Evolutionary conservation across 2,888 invertebrate species (phyloP).

Genomic region (Trissolcus japonicus): DNA sequence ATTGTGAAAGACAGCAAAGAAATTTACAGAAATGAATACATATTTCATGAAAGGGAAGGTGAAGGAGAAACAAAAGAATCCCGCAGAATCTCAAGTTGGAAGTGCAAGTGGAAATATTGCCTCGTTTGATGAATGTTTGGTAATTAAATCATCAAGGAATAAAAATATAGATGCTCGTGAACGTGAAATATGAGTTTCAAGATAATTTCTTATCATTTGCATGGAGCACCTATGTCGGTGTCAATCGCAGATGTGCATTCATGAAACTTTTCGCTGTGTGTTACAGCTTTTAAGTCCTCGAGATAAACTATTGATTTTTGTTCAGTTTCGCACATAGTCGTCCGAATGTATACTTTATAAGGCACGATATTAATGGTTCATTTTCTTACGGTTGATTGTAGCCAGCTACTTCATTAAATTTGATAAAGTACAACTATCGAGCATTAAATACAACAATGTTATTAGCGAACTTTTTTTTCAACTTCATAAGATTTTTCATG

Average conservation of each 20-base stretch:
- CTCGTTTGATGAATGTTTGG: too few relatives aligned
- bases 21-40: too few relatives aligned
- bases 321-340: constrained; percentile 23
- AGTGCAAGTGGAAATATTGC: too few relatives aligned
- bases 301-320: constrained; percentile 52
- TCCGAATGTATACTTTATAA: constrained; percentile 44
- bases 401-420: constrained; percentile 35
- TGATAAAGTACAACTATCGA: constrained; percentile 21
- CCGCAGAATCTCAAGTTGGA: too few relatives aligned
- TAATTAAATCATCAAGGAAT: too few relatives aligned
- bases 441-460: constrained; percentile 18
- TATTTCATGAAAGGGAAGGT: not conserved
- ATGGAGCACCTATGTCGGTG: constrained; percentile 39
- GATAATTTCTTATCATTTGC: constrained; percentile 49
- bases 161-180: not conserved
- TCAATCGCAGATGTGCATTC: constrained; percentile 53
- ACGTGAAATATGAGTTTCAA: constrained; percentile 33
- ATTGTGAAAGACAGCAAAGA: too few relatives aligned
- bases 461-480: constrained; percentile 28
- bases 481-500: constrained; percentile 16
- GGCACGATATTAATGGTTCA: constrained; percentile 41
- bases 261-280: constrained; percentile 36
- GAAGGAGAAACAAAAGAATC: not conserved
- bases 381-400: constrained; percentile 39
- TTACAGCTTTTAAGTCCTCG: constrained; percentile 38